phyloP scores from a whole-genome alignment of 2,113 vertebrate genomes.

The Madoqua kirkii region DNA sequence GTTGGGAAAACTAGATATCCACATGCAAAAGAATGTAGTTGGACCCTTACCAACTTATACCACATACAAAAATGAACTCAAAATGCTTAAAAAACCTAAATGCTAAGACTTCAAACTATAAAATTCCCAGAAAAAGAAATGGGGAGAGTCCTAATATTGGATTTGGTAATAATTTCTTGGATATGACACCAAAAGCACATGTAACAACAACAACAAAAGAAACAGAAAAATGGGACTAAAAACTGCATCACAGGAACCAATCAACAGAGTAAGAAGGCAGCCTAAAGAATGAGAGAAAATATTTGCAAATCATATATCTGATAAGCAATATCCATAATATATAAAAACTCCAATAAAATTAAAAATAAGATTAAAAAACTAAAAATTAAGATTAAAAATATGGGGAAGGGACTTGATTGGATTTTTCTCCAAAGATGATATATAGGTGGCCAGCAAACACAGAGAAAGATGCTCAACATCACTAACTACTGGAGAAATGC shows the following conservation, averaged over 20 bases:
- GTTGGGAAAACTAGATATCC: background rate
- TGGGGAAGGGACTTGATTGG: background rate
- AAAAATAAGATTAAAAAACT: background rate
- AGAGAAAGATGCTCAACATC: background rate
- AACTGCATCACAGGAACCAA: background rate
- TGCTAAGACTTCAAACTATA: background rate
- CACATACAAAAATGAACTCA: conserved; percentile 7
- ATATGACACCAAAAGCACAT: background rate
- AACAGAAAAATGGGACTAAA: background rate
- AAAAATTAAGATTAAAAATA: background rate
- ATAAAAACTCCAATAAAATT: background rate
- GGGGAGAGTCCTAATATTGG: background rate
- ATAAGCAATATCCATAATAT: background rate
- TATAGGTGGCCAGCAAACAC: background rate
- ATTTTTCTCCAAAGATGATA: background rate
- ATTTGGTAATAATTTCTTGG: background rate
- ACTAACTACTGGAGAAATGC: background rate
- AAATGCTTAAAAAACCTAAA: background rate
- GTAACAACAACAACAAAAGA: background rate
- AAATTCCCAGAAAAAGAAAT: background rate
- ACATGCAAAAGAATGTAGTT: background rate
- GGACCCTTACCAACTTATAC: background rate
- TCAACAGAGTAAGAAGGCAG: background rate
- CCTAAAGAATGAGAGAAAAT: background rate
- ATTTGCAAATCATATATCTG: background rate